Percentiles rank a stretch among this genome's conserved stretches.
These are phyloP conservation scores for Ursus arctos DNA, from an alignment of 2,113 vertebrate species.

Conservation along the genomic window DNA sequence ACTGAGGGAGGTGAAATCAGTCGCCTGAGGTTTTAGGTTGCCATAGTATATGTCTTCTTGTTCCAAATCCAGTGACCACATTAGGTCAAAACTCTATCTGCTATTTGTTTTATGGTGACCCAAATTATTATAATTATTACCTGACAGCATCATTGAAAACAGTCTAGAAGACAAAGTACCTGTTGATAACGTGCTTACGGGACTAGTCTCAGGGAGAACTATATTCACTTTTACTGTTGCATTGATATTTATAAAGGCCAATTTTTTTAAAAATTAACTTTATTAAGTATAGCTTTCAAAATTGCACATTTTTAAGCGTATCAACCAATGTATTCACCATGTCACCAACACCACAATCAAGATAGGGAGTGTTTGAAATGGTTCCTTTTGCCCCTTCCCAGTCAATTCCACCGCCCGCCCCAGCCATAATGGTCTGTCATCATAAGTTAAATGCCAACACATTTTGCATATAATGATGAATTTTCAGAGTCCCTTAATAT, in stretches of 20 bases:
- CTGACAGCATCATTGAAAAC: background rate
- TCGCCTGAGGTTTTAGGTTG: background rate
- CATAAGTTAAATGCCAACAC: background rate
- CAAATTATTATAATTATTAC: background rate
- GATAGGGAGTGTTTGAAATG: background rate
- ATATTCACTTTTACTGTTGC: background rate
- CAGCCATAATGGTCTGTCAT: background rate
- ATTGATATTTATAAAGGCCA: background rate
- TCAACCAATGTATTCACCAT: background rate
- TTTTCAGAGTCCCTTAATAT: slow-evolving; percentile 10
- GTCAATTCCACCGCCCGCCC: background rate
- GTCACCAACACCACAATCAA: background rate
- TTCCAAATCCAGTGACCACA: background rate
- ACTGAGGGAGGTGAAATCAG: background rate
- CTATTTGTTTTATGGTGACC: background rate
- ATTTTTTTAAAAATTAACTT: background rate
- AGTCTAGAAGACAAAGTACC: background rate
- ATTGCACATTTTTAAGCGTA: background rate
- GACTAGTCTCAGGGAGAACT: background rate
- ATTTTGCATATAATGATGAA: background rate
- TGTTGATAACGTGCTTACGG: background rate
- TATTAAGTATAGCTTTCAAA: slow-evolving; percentile 21
- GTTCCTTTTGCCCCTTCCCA: background rate
- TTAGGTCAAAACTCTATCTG: background rate
- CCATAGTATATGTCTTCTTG: background rate